phyloP scores from a whole-genome alignment of 2,113 vertebrate genomes.

The Albula glossodonta region DNA sequence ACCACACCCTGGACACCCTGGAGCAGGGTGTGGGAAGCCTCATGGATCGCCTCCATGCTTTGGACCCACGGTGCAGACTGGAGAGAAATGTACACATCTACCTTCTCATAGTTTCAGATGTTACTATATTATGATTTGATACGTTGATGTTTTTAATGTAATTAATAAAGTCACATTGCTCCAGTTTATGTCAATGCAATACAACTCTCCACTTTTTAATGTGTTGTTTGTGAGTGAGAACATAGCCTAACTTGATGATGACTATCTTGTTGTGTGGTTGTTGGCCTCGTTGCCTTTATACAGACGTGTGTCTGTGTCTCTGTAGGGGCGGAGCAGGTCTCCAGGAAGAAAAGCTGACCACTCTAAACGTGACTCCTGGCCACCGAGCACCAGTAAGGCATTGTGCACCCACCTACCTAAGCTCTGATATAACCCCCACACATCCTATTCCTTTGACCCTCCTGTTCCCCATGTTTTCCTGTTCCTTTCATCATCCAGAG shows the following conservation, averaged over 20 bases:
- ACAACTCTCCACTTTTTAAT: neutral
- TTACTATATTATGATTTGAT: too few species aligned
- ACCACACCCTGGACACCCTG: slow-evolving; percentile 94
- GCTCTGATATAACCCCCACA: too few species aligned
- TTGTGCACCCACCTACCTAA: neutral
- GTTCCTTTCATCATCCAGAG: too few species aligned
- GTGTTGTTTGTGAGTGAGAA: neutral
- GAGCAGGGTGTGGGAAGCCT: slow-evolving; percentile 92
- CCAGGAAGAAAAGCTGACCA: slow-evolving; percentile 75
- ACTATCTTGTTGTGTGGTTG: neutral
- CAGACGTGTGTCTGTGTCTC: neutral
- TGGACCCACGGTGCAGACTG: slow-evolving; percentile 79
- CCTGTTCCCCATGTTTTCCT: neutral
- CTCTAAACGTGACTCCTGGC: slow-evolving; percentile 89
- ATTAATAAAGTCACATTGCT: neutral
- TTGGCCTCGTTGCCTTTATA: neutral
- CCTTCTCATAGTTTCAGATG: neutral
- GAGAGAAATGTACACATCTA: slow-evolving; percentile 75
- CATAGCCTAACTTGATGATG: neutral
- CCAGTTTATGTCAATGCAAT: neutral
- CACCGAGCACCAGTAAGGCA: slow-evolving; percentile 87
- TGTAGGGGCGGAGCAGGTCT: slow-evolving; percentile 77
- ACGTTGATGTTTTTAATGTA: neutral
- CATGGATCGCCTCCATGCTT: slow-evolving; percentile 81
- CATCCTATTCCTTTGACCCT: neutral